These are phyloP conservation scores for Eriocheir sinensis DNA, from an alignment of 1,140 invertebrate genomes.

Conservation along the genomic window DNA sequence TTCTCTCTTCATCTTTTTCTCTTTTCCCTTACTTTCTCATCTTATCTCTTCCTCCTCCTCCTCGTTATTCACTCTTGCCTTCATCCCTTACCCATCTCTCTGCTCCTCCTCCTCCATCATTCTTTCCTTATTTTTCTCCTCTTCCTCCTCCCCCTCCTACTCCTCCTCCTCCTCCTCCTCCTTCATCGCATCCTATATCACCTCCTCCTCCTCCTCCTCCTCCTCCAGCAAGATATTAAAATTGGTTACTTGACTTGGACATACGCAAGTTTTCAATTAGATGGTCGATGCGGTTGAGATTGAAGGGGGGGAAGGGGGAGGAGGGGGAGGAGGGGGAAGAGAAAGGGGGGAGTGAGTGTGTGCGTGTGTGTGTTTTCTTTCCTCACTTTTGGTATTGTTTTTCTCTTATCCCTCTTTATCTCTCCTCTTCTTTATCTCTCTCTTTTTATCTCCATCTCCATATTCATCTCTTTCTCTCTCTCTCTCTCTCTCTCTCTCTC, in stretches of 20 bases:
- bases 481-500: not conserved
- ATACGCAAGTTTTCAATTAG: no score
- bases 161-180: not conserved
- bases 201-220: not conserved
- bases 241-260: no score
- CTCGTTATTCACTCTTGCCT: no score
- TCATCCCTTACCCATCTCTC: not conserved
- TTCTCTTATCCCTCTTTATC: not conserved
- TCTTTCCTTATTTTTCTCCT: not conserved
- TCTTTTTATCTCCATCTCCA: not conserved
- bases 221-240: no score
- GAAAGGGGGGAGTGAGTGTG: conserved; percentile 6
- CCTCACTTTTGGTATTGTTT: no score
- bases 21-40: no score
- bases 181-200: no score
- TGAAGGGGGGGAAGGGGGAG: not conserved
- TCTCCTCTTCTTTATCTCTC: no score
- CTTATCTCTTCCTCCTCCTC: no score
- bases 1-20: no score
- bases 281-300: no score
- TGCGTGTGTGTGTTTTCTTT: no score
- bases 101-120: not conserved
- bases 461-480: not conserved
- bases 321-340: conserved; percentile 16
- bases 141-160: not conserved